These are phyloP conservation scores for Colletes collaris DNA, from an alignment of 2,888 invertebrate genomes.

Conservation along the genomic window DNA sequence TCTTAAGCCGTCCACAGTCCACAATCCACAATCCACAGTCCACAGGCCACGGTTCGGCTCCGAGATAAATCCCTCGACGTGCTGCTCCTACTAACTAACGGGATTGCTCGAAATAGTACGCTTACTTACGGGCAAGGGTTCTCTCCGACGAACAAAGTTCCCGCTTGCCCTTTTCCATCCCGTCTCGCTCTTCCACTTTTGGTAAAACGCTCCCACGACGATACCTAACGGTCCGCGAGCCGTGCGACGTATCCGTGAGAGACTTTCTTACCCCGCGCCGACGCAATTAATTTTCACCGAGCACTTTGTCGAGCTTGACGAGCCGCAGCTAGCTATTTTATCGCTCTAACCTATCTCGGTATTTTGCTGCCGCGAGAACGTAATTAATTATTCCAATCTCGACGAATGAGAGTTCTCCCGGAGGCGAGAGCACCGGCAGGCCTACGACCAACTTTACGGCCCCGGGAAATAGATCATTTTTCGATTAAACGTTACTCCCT, in stretches of 20 bases:
- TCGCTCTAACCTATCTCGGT: slow-evolving; percentile 10
- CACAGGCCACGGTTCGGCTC: slow-evolving; percentile 64
- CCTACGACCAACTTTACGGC: neutral
- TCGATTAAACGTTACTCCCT: no score
- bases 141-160: slow-evolving; percentile 6
- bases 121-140: slow-evolving; percentile 58
- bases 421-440: neutral
- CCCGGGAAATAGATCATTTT: no score
- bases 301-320: slow-evolving; percentile 48
- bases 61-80: slow-evolving; percentile 76
- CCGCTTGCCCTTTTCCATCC: neutral
- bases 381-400: slow-evolving; percentile 43
- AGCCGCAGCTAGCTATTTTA: slow-evolving; percentile 28
- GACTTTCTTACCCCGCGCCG: slow-evolving; percentile 33
- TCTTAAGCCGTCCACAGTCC: slow-evolving; percentile 68
- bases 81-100: slow-evolving; percentile 74
- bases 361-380: neutral
- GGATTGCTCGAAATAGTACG: slow-evolving; percentile 73
- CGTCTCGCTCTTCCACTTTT: slow-evolving; percentile 26
- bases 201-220: slow-evolving; percentile 51
- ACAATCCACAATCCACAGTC: slow-evolving; percentile 51
- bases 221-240: slow-evolving; percentile 33
- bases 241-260: slow-evolving; percentile 23
- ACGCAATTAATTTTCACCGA: slow-evolving; percentile 39
- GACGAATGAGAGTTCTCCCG: slow-evolving; percentile 9